Base-by-base conservation (phyloP, 2,888 invertebrate species). In the Acrobasis consociella region DNA sequence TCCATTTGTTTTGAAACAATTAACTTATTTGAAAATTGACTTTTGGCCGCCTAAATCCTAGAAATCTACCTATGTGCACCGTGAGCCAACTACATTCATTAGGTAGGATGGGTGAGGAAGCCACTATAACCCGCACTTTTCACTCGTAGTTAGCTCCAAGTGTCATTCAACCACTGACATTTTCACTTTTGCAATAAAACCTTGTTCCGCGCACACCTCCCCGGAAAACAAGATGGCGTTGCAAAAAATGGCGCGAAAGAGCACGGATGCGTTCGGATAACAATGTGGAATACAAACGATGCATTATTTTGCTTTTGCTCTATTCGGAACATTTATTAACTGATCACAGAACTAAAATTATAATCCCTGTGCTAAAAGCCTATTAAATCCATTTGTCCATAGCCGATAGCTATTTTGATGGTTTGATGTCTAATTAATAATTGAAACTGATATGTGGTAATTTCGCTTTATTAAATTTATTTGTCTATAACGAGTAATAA, bases 161-260 rank as follows among this genome's bases (percentile, higher is more conserved):
- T 80, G 80, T 81, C 81, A 74, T 80, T 81, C 77, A 81, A 78
- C 78, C 73, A 74, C 67, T 81, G 73, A 74, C 71, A 79, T 80
- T 90, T 88, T 89, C 88, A 89, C 89, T 89, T 88, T 89, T 87
- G 78, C 82, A 78, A 85, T 83, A 82, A 84, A 85, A 85, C 77
- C 68, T 69, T 76, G 82, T 84, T 86, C 81, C 80, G 78, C 79
- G 74, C 67, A 63, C 69, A 76, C 70, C 74, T 75, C 73, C 74
- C 72, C 74, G 80, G 78, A 82, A 82, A 68, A 83, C 83, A 83
- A 86, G 82, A 86, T 85, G 84, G 84, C 83, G 80, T 67, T 66
- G 77, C 74, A 86, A 89, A 86, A 87, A 89, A 78, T 73, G 72
- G 74, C 78, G 76, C 76, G 72, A 81, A 77, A 72, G 73, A 77